These are phyloP conservation scores for Hucho hucho DNA, from an alignment of 2,113 vertebrate species.

Conservation along the genomic window DNA sequence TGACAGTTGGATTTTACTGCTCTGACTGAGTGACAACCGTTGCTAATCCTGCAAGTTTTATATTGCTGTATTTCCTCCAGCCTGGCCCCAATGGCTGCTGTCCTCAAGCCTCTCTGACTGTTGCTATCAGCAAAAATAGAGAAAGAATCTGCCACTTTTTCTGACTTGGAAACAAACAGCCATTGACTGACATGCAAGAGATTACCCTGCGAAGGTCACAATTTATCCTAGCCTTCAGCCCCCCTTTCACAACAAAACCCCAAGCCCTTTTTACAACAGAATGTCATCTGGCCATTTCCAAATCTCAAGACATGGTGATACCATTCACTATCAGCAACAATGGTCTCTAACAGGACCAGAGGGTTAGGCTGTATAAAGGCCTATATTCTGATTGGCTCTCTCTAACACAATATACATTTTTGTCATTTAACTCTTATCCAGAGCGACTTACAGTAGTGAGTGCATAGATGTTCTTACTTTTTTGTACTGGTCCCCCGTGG, in stretches of 20 bases:
- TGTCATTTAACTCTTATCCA: too few relatives aligned
- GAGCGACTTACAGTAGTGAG: too few relatives aligned
- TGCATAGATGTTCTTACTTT: too few relatives aligned
- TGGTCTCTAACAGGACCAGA: slow-evolving; percentile 68
- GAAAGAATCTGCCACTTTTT: neutral
- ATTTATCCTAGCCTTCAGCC: slow-evolving; percentile 64
- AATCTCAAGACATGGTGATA: slow-evolving; percentile 65
- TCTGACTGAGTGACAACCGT: too few relatives aligned
- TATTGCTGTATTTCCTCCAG: neutral
- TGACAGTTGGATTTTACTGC: neutral
- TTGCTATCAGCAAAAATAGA: neutral
- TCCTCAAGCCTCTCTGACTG: neutral
- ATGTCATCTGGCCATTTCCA: slow-evolving; percentile 73
- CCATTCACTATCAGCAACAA: slow-evolving; percentile 72
- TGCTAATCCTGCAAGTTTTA: neutral
- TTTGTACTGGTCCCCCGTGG: too few relatives aligned
- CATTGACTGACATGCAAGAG: slow-evolving; percentile 67
- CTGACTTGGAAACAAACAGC: slow-evolving; percentile 43
- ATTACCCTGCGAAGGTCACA: slow-evolving; percentile 71
- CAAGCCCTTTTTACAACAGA: slow-evolving; percentile 67
- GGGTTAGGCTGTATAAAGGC: slow-evolving; percentile 68
- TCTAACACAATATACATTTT: slow-evolving; percentile 41
- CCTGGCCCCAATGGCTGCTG: neutral
- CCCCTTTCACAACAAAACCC: slow-evolving; percentile 67
- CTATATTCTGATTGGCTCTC: slow-evolving; percentile 55